Base-by-base conservation (phyloP, 2,888 invertebrate species). In the Stegophylla sp. region DNA sequence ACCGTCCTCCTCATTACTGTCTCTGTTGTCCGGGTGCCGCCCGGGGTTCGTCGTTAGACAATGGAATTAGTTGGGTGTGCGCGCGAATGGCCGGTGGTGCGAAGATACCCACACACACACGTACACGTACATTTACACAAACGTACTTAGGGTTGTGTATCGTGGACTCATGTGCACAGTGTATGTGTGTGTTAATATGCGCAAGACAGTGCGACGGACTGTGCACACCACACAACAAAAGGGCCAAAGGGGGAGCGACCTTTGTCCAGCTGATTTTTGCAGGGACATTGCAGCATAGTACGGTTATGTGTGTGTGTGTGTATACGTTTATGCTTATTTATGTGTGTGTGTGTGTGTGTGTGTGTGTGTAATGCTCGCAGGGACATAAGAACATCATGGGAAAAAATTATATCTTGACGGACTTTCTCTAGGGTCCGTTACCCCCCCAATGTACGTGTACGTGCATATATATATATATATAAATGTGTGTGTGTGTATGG, bases 251-350 rank as follows among this genome's bases (percentile, higher is more conserved):
- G 51, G 79, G 79, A 20, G 34, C 15, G 79, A 71, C 79, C 79
- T 79, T 79, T 79, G 79, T 79, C 79, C 79, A 71, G 79, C 79
- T 51, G 79, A 71, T 61, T 69, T 71, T 23, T 71, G 79, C 79
- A 79, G 79, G 79, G 79, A 79, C 79, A 79, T 69, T 75, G 64
- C 72, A 15, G 56, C 72, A 23, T 26, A 15, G 17, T 23, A 23
- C 17, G 45, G 23, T 20, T 56, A 20, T n/a, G 13, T 45, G 26
- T n/a, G 23, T 63, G 67, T 45, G 45, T 43, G 13, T 41, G 13
- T 43, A 15, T 17, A 12, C 3, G 53, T 34, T 2, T 53, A 53
- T 41, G 9, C 43, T 28, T 12, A 41, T 23, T 5, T 34, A 34
- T 23, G n/a, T 59, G 23, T 13, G 41, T 20, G 26, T 45, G 15